Evolutionary conservation across 2,888 invertebrate genomes (phyloP), one percentile per base, ranked within the genome.

Genomic region (Drosophila nr. fundita): DNA sequence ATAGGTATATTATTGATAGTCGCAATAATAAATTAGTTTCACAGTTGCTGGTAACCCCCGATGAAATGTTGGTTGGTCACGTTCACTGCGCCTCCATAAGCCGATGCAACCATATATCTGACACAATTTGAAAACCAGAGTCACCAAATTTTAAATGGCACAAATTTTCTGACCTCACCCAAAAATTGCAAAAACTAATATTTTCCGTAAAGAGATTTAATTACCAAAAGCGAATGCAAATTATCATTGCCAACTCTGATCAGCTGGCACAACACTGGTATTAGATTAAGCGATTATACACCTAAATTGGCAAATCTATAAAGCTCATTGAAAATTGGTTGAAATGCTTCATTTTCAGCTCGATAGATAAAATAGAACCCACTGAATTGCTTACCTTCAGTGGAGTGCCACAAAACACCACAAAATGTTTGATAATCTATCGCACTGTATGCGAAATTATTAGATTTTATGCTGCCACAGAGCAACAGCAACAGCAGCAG

Each of bases 381-480:
- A 21, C 45, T 7, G 7, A 13, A 6, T 3, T 42, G 13, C 21
- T 13, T 42, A 21, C n/a, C 21, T 21, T 21, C 13, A 42, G 21
- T 21, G 21, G n/a, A 13, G 21, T 21, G 21, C 42, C 21, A 21
- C 21, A 45, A 21, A 45, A 21, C 45, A 21, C 7, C 13, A 13
- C 45, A 7, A 7, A 21, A 13, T 73, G 61, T 48, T 32, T 27
- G 55, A 64, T 64, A 76, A 77, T 72, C 66, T 27, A 57, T 49
- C n/a, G 62, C 52, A 68, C 32, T 21, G 53, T 68, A 59, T 65
- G 32, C 34, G 27, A 57, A 68, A 68, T 70, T 68, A 77, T 77
- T 74, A 66, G 79, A 66, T 70, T 69, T 58, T 54, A 36, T 49
- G 52, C 30, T 38, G 58, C 24, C 58, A 62, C 32, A 57, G 40